These are phyloP conservation scores for Drosophila tristis DNA, from an alignment of 1,140 invertebrate species.

Conservation along the genomic window DNA sequence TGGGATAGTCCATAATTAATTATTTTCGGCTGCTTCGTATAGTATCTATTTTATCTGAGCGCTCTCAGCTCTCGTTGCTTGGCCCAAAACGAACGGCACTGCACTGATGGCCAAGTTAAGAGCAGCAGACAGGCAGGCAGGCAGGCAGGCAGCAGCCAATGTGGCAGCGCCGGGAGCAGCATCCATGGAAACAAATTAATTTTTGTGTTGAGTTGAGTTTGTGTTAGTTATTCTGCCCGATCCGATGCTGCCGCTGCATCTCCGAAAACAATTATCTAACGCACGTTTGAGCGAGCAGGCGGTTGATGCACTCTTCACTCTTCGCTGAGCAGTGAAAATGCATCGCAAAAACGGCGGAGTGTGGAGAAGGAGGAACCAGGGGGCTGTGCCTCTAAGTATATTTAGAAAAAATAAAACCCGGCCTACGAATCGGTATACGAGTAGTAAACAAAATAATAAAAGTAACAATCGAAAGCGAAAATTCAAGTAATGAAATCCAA, in stretches of 20 bases:
- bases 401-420: slow-evolving; percentile 25
- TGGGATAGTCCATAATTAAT: slow-evolving; percentile 70
- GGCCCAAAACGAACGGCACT: slow-evolving; percentile 29
- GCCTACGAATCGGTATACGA: slow-evolving; percentile 13
- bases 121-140: slow-evolving; percentile 24
- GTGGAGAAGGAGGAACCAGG: neutral
- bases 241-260: slow-evolving; percentile 11
- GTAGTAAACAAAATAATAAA: slow-evolving; percentile 3
- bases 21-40: neutral
- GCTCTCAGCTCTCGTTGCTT: slow-evolving; percentile 14
- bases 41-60: slow-evolving; percentile 5
- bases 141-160: neutral
- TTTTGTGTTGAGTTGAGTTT: slow-evolving; percentile 17
- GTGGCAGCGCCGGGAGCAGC: slow-evolving; percentile 8
- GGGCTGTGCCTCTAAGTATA: slow-evolving; percentile 33
- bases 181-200: slow-evolving; percentile 48
- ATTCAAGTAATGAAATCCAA: slow-evolving; percentile 34
- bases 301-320: slow-evolving; percentile 83
- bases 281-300: slow-evolving; percentile 75
- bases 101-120: slow-evolving; percentile 65
- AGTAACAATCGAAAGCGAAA: slow-evolving; percentile 31
- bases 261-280: slow-evolving; percentile 79
- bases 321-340: slow-evolving; percentile 79
- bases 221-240: slow-evolving; percentile 11
- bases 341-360: slow-evolving; percentile 16